Conservation (phyloP, 2,888 invertebrate species). For the Choristoneura rosaceana region DNA sequence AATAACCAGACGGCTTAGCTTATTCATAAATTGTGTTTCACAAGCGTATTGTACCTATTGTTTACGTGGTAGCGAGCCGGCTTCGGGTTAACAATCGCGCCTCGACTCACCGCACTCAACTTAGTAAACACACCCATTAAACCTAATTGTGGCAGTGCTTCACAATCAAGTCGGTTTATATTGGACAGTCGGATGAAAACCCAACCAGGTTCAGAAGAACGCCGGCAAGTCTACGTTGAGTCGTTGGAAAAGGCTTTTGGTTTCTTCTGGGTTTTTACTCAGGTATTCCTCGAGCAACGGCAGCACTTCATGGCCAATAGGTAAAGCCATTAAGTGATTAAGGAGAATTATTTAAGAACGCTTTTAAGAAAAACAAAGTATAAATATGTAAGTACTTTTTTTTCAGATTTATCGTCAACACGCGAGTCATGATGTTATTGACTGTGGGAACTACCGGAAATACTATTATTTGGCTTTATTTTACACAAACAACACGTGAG, state of each 20-base stretch:
- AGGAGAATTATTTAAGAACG: conserved; percentile 23
- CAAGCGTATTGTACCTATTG: not conserved
- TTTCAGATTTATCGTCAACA: not conserved
- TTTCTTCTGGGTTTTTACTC: conserved; percentile 29
- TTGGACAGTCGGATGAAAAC: conserved; percentile 17
- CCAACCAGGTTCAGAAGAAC: conserved; percentile 10
- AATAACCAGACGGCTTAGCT: too few relatives aligned
- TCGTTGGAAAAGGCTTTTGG: conserved; percentile 15
- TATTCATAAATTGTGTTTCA: too few relatives aligned
- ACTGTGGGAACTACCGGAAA: too few relatives aligned
- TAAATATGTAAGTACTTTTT: not conserved
- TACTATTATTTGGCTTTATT: too few relatives aligned
- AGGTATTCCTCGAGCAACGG: conserved; percentile 39
- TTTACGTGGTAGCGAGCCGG: not conserved
- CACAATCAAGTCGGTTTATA: conserved; percentile 38
- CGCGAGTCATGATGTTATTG: too few relatives aligned
- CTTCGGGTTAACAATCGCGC: conserved; percentile 20
- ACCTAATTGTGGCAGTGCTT: conserved; percentile 38
- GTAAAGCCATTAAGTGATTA: conserved; percentile 34
- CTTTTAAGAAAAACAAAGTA: conserved; percentile 13
- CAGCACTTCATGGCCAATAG: conserved; percentile 38
- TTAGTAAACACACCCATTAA: conserved; percentile 32
- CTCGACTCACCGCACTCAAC: conserved; percentile 2
- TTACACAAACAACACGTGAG: too few relatives aligned
- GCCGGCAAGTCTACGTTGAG: not conserved